phyloP scores from a whole-genome alignment of 2,888 invertebrate species.

The Acanthococcus lagerstroemiae region DNA sequence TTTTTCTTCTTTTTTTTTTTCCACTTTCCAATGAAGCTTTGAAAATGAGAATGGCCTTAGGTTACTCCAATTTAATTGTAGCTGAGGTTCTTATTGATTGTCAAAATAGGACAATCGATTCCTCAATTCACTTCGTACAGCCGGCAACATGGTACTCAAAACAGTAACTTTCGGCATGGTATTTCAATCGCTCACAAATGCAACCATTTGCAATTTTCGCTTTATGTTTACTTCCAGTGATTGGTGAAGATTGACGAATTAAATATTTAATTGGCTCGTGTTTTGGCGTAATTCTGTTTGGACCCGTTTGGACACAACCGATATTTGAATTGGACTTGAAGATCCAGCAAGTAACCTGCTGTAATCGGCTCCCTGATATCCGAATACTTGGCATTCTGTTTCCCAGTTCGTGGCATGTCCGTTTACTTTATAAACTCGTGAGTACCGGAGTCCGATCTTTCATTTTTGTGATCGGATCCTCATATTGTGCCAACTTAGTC shows the following conservation, averaged over 20 bases:
- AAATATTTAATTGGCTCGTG: background rate
- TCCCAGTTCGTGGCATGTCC: conserved; percentile 20
- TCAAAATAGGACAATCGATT: too few species aligned
- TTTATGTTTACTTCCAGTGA: conserved; percentile 16
- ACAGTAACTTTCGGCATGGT: too few species aligned
- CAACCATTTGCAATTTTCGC: conserved; percentile 24
- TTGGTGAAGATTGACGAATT: conserved; percentile 7
- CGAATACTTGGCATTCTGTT: background rate
- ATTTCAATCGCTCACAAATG: too few species aligned
- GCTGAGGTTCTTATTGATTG: too few species aligned
- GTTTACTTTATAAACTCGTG: conserved; percentile 33
- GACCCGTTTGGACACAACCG: background rate
- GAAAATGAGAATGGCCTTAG: too few species aligned
- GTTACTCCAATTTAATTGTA: too few species aligned
- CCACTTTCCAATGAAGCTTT: too few species aligned
- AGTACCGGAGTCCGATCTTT: conserved; percentile 18
- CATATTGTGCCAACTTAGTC: background rate
- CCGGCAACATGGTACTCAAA: too few species aligned
- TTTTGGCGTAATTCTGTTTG: conserved; percentile 10
- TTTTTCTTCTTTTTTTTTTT: too few species aligned
- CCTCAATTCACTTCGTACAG: too few species aligned
- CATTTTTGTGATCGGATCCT: background rate
- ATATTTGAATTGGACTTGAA: background rate
- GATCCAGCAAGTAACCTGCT: background rate
- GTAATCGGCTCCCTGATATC: background rate